A percentile compares a stretch with the other conserved stretches of the same genome.
These are phyloP conservation scores for Delia radicum DNA, from an alignment of 1,140 invertebrate genomes.

Conservation along the genomic window DNA sequence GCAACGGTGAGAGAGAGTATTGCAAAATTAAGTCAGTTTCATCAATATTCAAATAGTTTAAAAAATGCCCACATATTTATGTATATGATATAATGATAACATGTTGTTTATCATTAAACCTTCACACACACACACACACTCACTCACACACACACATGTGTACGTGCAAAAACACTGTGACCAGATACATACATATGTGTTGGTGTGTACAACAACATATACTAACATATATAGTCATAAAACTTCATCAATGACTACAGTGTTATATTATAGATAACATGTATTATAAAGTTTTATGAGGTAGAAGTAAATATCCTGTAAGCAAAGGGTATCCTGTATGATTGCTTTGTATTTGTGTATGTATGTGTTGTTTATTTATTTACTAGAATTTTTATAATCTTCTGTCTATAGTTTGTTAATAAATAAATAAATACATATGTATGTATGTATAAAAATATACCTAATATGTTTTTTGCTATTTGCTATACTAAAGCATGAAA, in stretches of 20 bases:
- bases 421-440: too few species aligned
- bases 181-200: not conserved
- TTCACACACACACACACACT: not conserved
- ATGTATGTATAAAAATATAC: too few species aligned
- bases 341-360: not conserved
- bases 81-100: not conserved
- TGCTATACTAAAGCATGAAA: not conserved
- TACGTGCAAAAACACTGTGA: not conserved
- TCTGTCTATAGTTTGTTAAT: not conserved
- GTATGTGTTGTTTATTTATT: not conserved
- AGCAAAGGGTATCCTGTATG: not conserved
- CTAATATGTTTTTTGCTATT: too few species aligned
- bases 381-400: not conserved
- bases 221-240: not conserved
- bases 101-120: not conserved
- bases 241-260: not conserved
- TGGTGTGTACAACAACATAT: too few species aligned
- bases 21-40: too few species aligned
- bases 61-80: not conserved
- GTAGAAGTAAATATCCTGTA: not conserved
- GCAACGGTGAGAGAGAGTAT: too few species aligned
- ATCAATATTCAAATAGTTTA: too few species aligned
- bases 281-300: not conserved
- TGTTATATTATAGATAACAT: not conserved
- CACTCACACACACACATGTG: not conserved